A percentile compares a stretch with the other conserved stretches of the same genome.
Conservation (phyloP, 2,888 invertebrate genomes). For the Drosophila stalkeri region DNA sequence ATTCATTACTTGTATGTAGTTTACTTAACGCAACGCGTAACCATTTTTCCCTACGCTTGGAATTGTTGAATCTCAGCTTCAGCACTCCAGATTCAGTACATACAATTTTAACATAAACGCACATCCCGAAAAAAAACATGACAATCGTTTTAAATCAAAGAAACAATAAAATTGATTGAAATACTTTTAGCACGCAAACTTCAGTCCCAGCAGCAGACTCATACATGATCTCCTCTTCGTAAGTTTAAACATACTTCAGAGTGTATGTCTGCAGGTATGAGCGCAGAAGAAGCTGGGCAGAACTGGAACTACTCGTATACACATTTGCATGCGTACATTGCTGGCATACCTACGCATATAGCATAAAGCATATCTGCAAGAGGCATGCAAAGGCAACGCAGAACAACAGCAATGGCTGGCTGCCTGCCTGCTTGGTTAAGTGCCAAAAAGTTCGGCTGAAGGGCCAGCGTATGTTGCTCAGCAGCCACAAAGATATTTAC, state of each 20-base stretch:
- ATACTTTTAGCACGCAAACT: slow-evolving; percentile 73
- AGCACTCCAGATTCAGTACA: slow-evolving; percentile 18
- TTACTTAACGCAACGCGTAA: neutral
- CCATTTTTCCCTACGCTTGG: neutral
- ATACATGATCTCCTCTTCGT: slow-evolving; percentile 2
- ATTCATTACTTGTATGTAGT: no score
- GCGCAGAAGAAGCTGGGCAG: slow-evolving; percentile 43
- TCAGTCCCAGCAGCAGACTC: slow-evolving; percentile 23
- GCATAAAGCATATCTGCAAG: slow-evolving; percentile 45
- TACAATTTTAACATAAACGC: slow-evolving; percentile 51
- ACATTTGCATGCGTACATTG: slow-evolving; percentile 83
- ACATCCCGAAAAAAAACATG: slow-evolving; percentile 62
- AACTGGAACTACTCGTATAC: slow-evolving; percentile 64
- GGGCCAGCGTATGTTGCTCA: slow-evolving; percentile 33
- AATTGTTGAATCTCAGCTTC: slow-evolving; percentile 6
- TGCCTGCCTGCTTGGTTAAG: slow-evolving; percentile 22
- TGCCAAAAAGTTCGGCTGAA: slow-evolving; percentile 39
- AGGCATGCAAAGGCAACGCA: neutral
- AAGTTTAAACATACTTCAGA: neutral
- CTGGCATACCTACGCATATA: slow-evolving; percentile 83
- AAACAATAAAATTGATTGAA: slow-evolving; percentile 76
- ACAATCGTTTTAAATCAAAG: slow-evolving; percentile 78
- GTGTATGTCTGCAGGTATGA: neutral
- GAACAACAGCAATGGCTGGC: slow-evolving; percentile 28
- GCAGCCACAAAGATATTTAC: slow-evolving; percentile 44